Evolutionary conservation across 92 coral and sea anemone species (phyloP).

Genomic region (Porites lobata): DNA sequence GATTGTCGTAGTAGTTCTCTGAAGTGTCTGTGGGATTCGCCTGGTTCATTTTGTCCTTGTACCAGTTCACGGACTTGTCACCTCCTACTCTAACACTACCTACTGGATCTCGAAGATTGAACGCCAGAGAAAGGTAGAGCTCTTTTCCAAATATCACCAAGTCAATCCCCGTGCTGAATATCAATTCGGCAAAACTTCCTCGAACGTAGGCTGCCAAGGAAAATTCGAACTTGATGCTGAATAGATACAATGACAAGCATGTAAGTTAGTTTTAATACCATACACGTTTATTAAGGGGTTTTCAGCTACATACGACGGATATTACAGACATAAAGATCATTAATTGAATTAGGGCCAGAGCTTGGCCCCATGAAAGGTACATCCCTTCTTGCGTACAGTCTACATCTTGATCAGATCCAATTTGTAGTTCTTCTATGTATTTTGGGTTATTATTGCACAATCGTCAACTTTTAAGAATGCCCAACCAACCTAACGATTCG

Average conservation of each 20-base stretch:
- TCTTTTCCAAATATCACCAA: conserved; percentile 94
- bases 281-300: too few species aligned
- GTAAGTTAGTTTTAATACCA: too few species aligned
- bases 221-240: conserved; percentile 90
- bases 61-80: conserved; percentile 76
- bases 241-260: background rate
- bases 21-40: conserved; percentile 83
- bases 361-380: too few species aligned
- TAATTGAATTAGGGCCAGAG: too few species aligned
- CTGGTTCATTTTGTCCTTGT: conserved; percentile 92
- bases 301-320: too few species aligned
- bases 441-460: too few species aligned
- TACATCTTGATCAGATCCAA: too few species aligned
- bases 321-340: too few species aligned
- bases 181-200: conserved; percentile 57
- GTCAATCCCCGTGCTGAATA: conserved; percentile 92
- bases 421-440: too few species aligned
- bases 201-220: conserved; percentile 75
- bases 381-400: too few species aligned
- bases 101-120: conserved; percentile 57
- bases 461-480: too few species aligned
- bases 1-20: conserved; percentile 85
- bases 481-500: too few species aligned
- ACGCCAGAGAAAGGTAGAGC: conserved; percentile 71
- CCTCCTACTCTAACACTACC: conserved; percentile 73